Conservation (phyloP, 2,797 vertebrate genomes). For the Argentina silus region DNA sequence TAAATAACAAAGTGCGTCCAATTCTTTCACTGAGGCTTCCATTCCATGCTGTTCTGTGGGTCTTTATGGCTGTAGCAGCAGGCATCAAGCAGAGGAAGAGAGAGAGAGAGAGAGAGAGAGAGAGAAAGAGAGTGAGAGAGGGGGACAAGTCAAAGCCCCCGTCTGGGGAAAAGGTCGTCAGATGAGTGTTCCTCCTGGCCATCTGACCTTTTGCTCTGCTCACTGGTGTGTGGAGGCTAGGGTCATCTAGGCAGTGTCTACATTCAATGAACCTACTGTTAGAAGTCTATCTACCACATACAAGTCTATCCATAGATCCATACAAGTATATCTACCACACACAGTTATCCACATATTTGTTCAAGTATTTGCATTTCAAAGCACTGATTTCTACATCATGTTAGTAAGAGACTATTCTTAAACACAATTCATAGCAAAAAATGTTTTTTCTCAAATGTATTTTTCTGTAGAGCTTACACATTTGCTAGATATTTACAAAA, state of each 20-base stretch:
- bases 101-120: neutral
- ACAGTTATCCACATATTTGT: too few relatives aligned
- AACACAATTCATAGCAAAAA: neutral
- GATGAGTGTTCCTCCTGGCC: conserved; percentile 24
- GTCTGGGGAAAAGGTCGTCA: conserved; percentile 2
- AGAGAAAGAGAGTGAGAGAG: conserved; percentile 15
- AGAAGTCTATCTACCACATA: too few relatives aligned
- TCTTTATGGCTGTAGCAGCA: conserved; percentile 17
- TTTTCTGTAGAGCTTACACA: neutral
- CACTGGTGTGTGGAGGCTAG: conserved; percentile 18
- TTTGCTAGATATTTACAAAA: neutral
- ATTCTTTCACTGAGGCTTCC: conserved; percentile 28
- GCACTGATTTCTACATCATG: neutral
- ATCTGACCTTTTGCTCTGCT: conserved; percentile 15
- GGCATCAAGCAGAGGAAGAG: conserved; percentile 6
- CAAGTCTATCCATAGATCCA: too few relatives aligned
- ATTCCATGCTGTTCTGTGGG: neutral
- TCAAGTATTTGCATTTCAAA: conserved; percentile 49
- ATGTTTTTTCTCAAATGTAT: neutral
- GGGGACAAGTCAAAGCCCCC: conserved; percentile 12
- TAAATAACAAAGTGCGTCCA: conserved; percentile 28
- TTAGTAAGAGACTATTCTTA: neutral
- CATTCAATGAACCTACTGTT: neutral
- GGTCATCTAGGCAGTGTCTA: conserved; percentile 31
- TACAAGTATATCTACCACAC: too few relatives aligned